Conservation (phyloP, 2,888 invertebrate genomes). For the Tuberolachnus salignus region DNA sequence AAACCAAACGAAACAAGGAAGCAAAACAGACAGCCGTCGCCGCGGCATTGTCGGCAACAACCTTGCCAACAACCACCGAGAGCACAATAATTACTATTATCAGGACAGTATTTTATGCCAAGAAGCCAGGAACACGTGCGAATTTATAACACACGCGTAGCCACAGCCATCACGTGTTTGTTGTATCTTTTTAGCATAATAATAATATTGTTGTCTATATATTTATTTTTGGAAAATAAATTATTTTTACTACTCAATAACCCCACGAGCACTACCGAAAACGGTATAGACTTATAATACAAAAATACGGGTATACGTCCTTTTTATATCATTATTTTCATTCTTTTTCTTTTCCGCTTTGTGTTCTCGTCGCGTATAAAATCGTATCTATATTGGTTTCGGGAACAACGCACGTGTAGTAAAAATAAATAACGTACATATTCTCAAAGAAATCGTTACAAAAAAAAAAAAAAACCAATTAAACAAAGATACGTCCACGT, state of each 20-base stretch:
- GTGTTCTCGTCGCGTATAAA: too few relatives aligned
- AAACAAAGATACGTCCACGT: too few relatives aligned
- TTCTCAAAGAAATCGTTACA: not conserved
- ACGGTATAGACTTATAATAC: not conserved
- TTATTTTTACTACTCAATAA: not conserved
- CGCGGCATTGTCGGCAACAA: slow-evolving; percentile 34
- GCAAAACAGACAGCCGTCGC: slow-evolving; percentile 6
- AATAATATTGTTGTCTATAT: not conserved
- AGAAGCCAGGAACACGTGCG: slow-evolving; percentile 45
- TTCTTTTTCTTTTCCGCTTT: too few relatives aligned
- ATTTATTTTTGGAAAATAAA: slow-evolving; percentile 25
- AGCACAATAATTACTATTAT: slow-evolving; percentile 43
- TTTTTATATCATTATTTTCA: too few relatives aligned
- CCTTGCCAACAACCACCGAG: slow-evolving; percentile 37
- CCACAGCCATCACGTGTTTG: not conserved
- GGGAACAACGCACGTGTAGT: too few relatives aligned
- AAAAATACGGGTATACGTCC: too few relatives aligned
- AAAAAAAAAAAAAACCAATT: too few relatives aligned
- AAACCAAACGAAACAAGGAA: slow-evolving; percentile 40
- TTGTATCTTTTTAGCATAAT: not conserved
- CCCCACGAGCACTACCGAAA: slow-evolving; percentile 13
- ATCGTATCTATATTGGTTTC: too few relatives aligned
- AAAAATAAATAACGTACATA: too few relatives aligned
- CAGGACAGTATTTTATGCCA: slow-evolving; percentile 30
- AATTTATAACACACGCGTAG: not conserved